Evolutionary conservation across 1,140 invertebrate genomes (phyloP).

Genomic region (Aethina tumida): DNA sequence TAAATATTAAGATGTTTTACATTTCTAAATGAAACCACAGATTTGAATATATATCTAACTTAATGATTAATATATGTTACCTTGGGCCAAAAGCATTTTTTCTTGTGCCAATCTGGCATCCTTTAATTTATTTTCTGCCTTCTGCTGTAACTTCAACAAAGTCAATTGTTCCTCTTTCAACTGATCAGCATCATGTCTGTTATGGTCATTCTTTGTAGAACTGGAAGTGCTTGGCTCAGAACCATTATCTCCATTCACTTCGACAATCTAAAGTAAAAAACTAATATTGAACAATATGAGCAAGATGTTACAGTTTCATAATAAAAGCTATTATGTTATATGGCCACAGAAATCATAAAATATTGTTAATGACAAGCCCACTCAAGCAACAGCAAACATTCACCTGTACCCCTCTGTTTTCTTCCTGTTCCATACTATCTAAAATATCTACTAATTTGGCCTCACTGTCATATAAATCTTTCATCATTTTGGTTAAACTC

Average conservation of each 20-base stretch:
- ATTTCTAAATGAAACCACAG: no score
- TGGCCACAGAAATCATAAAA: no score
- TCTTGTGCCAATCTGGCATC: constrained; percentile 32
- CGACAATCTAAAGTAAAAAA: no score
- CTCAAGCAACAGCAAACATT: constrained; percentile 9
- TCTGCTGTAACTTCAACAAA: constrained; percentile 29
- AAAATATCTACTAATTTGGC: constrained; percentile 30
- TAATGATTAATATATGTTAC: no score
- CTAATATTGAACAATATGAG: no score
- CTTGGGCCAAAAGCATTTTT: constrained; percentile 17
- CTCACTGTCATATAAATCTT: constrained; percentile 34
- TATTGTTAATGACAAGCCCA: no score
- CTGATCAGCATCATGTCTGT: constrained; percentile 24
- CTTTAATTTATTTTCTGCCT: constrained; percentile 33
- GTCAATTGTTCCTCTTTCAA: constrained; percentile 31
- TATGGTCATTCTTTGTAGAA: constrained; percentile 22
- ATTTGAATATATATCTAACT: no score
- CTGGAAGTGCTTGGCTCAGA: constrained; percentile 14
- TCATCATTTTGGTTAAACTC: constrained; percentile 29
- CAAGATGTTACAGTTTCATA: no score
- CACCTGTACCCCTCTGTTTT: constrained; percentile 15
- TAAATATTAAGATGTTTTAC: no score
- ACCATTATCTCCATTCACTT: constrained; percentile 16
- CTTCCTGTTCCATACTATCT: constrained; percentile 19
- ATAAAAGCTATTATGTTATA: no score